Percentiles rank a stretch among this genome's conserved stretches.
These are phyloP conservation scores for Ptychodera flava DNA, from an alignment of 35 echinoderm and acorn worm genomes.

Conservation along the genomic window DNA sequence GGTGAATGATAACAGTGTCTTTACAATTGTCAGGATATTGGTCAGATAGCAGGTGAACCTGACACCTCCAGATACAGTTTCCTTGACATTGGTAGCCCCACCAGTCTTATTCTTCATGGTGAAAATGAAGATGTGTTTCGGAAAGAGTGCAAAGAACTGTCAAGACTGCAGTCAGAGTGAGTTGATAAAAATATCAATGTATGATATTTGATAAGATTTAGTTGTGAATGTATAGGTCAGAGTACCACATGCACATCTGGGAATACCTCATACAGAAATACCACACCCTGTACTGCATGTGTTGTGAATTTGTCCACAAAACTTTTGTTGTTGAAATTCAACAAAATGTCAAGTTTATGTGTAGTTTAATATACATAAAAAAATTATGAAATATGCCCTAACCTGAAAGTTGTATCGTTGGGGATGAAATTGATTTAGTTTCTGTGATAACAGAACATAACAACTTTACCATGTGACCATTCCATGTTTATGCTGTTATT, in stretches of 20 bases:
- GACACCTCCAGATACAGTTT: conserved; percentile 57
- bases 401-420: too few species aligned
- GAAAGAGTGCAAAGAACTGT: conserved; percentile 55
- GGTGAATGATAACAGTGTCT: too few species aligned
- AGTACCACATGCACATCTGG: neutral
- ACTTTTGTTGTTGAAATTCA: conserved; percentile 11
- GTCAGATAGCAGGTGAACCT: conserved; percentile 51
- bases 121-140: conserved; percentile 52
- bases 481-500: too few species aligned
- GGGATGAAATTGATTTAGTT: too few species aligned
- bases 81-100: conserved; percentile 76
- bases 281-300: neutral
- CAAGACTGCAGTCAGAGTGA: conserved; percentile 55
- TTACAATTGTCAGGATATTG: conserved; percentile 66
- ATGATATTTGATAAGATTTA: neutral
- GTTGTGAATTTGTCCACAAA: neutral
- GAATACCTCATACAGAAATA: neutral
- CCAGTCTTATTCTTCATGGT: conserved; percentile 52
- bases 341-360: neutral
- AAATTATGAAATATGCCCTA: too few species aligned
- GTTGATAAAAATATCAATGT: conserved; percentile 5
- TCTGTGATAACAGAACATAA: too few species aligned
- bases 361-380: too few species aligned
- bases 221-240: neutral
- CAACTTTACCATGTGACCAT: too few species aligned